phyloP scores from a whole-genome alignment of 2,113 vertebrate genomes.

The Spilogale gracilis region DNA sequence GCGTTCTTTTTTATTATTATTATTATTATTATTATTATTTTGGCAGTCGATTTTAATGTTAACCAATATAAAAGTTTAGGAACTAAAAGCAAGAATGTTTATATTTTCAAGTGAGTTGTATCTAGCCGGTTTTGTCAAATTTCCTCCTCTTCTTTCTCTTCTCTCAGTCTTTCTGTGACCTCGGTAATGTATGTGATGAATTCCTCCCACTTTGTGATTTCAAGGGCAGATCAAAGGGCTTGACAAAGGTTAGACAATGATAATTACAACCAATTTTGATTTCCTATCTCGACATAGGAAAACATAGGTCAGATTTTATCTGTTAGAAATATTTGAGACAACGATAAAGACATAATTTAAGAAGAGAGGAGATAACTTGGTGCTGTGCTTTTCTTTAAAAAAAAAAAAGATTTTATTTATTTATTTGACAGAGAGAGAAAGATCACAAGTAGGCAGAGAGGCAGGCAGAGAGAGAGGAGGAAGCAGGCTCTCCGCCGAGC shows the following conservation, averaged over 20 bases:
- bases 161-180: not conserved
- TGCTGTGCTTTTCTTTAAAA: not conserved
- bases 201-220: constrained; percentile 34
- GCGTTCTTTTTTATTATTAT: not conserved
- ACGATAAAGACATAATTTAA: not conserved
- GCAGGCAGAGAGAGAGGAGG: too few relatives aligned
- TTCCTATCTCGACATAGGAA: constrained; percentile 20
- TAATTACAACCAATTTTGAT: constrained; percentile 43
- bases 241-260: not conserved
- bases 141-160: not conserved
- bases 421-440: too few relatives aligned
- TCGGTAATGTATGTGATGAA: not conserved
- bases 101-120: not conserved
- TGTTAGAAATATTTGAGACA: constrained; percentile 28
- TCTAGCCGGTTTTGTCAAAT: not conserved
- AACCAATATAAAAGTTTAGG: not conserved
- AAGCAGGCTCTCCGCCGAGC: too few relatives aligned
- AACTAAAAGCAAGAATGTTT: not conserved
- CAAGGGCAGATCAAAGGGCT: constrained; percentile 29
- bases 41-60: not conserved
- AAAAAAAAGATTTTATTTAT: too few relatives aligned
- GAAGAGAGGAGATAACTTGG: not conserved
- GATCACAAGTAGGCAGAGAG: too few relatives aligned
- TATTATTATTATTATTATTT: not conserved
- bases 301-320: constrained; percentile 2